Conservation (phyloP, 2,113 vertebrate genomes). For the Plecotus auritus region DNA sequence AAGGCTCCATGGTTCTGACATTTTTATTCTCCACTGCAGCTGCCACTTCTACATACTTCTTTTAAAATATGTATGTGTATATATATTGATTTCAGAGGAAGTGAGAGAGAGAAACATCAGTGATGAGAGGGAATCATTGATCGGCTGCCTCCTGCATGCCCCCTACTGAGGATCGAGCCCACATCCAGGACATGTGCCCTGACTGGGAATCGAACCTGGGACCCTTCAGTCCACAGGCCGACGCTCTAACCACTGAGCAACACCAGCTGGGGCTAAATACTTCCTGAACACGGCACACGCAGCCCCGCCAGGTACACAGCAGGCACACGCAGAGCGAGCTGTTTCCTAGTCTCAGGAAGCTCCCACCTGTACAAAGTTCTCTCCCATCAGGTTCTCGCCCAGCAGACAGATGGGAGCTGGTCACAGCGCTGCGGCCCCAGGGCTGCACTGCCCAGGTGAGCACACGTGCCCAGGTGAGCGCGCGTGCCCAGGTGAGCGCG, state of each 20-base stretch:
- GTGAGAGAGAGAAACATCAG: too few relatives aligned
- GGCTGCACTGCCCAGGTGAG: not conserved
- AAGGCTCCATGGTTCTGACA: not conserved
- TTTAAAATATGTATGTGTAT: too few relatives aligned
- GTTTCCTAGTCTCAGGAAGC: not conserved
- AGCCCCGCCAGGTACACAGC: not conserved
- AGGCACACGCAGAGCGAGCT: too few relatives aligned
- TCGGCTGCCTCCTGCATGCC: too few relatives aligned
- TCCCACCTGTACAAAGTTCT: not conserved
- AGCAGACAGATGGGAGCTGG: not conserved
- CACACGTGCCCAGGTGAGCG: accelerated
- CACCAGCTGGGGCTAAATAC: too few relatives aligned
- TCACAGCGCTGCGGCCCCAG: not conserved
- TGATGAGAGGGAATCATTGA: too few relatives aligned
- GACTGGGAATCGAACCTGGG: too few relatives aligned
- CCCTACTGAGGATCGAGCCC: too few relatives aligned
- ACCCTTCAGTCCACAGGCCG: too few relatives aligned
- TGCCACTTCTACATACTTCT: not conserved
- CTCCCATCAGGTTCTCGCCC: not conserved
- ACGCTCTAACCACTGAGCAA: too few relatives aligned
- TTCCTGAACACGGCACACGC: not conserved
- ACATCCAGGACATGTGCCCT: too few relatives aligned
- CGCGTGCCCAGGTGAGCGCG: accelerated
- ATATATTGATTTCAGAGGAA: too few relatives aligned
- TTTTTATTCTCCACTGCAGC: not conserved